phyloP scores from a whole-genome alignment of 2,797 vertebrate species.

The Gallinago stenura region DNA sequence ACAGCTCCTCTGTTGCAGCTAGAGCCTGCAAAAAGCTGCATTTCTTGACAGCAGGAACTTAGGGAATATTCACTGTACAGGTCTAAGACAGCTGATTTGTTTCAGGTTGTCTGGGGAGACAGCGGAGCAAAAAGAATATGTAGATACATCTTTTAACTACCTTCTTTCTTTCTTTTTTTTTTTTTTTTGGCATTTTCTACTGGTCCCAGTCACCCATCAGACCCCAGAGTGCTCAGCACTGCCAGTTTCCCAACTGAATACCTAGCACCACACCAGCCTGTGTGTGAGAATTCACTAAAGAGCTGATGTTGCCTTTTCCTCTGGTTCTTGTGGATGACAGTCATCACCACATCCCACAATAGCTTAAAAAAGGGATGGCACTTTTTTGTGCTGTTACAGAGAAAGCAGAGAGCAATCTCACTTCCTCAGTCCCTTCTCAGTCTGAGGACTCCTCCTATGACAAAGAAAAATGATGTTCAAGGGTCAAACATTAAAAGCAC shows the following conservation, averaged over 20 bases:
- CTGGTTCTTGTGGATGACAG: neutral
- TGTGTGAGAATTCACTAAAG: neutral
- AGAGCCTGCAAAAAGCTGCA: neutral
- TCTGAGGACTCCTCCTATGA: neutral
- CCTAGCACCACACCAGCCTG: neutral
- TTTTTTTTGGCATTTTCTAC: neutral
- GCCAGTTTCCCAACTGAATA: neutral
- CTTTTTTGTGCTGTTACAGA: neutral
- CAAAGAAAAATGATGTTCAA: neutral
- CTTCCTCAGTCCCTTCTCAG: neutral
- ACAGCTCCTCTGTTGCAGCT: neutral
- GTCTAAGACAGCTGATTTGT: neutral
- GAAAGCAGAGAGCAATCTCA: neutral
- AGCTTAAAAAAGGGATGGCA: neutral
- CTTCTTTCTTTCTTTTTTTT: neutral
- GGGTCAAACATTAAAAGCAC: neutral
- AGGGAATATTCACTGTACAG: rapidly evolving
- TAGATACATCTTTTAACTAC: neutral
- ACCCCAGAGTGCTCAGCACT: neutral
- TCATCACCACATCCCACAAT: neutral
- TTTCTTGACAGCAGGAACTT: neutral
- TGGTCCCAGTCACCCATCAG: neutral
- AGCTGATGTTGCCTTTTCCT: neutral
- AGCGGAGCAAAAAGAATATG: neutral
- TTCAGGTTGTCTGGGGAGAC: neutral